Conservation (phyloP, 2,888 invertebrate species). For the Andrena bucephala region DNA sequence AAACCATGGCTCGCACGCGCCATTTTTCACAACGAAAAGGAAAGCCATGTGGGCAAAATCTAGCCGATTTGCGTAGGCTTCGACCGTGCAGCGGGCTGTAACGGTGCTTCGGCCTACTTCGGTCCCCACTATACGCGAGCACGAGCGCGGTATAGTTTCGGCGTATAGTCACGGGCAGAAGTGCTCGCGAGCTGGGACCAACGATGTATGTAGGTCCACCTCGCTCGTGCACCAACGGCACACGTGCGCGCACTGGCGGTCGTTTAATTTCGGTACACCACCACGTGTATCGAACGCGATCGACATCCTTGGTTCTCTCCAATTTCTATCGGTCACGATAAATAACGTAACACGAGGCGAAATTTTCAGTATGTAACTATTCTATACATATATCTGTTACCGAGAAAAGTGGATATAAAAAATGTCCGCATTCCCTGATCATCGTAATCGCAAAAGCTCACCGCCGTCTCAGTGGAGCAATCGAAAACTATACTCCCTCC, state of each 20-base stretch:
- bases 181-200: conserved; percentile 44
- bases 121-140: conserved; percentile 67
- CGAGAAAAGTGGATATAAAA: background rate
- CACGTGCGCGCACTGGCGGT: background rate
- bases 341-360: too few relatives aligned
- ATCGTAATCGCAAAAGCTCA: background rate
- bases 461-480: too few relatives aligned
- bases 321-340: too few relatives aligned
- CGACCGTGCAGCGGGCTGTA: conserved; percentile 81
- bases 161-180: conserved; percentile 65
- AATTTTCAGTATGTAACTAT: too few relatives aligned
- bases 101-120: conserved; percentile 84
- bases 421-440: background rate
- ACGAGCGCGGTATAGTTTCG: conserved; percentile 76
- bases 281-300: conserved; percentile 2
- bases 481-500: too few relatives aligned
- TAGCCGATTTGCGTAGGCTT: conserved; percentile 73
- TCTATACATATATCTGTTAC: too few relatives aligned
- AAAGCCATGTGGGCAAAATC: conserved; percentile 83
- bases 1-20: conserved; percentile 81
- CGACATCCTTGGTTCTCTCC: conserved; percentile 9
- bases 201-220: conserved; percentile 41
- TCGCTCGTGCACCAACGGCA: conserved; percentile 5
- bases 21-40: conserved; percentile 85
- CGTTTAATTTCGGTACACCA: conserved; percentile 4